phyloP scores from a whole-genome alignment of 2,797 vertebrate genomes.

The Otus scops region DNA sequence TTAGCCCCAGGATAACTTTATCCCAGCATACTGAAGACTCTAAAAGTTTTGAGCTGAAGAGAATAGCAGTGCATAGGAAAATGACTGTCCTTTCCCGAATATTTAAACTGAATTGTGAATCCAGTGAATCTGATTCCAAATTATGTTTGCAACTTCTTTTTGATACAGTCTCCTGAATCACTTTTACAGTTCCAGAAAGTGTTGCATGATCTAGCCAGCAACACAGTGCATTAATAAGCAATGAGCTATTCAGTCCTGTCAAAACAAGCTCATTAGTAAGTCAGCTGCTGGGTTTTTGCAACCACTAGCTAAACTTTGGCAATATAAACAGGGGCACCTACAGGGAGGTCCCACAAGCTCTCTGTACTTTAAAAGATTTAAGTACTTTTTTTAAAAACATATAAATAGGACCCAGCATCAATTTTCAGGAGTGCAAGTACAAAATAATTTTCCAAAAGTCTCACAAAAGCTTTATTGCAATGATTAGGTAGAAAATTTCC shows the following conservation, averaged over 20 bases:
- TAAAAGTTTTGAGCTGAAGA: slow-evolving; percentile 10
- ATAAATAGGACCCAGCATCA: neutral
- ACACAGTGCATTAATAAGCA: slow-evolving; percentile 46
- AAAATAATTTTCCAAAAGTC: slow-evolving; percentile 9
- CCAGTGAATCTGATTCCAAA: neutral
- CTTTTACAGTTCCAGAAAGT: slow-evolving; percentile 43
- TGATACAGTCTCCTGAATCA: slow-evolving; percentile 25
- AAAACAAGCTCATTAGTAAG: slow-evolving; percentile 63
- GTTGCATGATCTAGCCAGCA: slow-evolving; percentile 48
- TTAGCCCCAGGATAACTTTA: slow-evolving; percentile 30
- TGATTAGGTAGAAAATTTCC: slow-evolving; percentile 1
- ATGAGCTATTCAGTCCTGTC: slow-evolving; percentile 52
- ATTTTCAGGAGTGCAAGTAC: neutral
- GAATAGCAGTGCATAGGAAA: neutral
- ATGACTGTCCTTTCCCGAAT: neutral
- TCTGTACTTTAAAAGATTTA: slow-evolving; percentile 42
- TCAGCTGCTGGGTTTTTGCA: slow-evolving; percentile 50
- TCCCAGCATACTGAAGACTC: neutral
- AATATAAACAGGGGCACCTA: slow-evolving; percentile 44
- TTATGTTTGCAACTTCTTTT: slow-evolving; percentile 16
- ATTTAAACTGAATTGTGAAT: slow-evolving; percentile 4
- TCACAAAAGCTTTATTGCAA: slow-evolving; percentile 32
- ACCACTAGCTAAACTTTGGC: slow-evolving; percentile 44
- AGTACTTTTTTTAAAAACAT: slow-evolving; percentile 4
- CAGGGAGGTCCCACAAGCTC: slow-evolving; percentile 33